Evolutionary conservation across 2,797 vertebrate genomes (phyloP).

Genomic region (Melanotaenia trifasciata): DNA sequence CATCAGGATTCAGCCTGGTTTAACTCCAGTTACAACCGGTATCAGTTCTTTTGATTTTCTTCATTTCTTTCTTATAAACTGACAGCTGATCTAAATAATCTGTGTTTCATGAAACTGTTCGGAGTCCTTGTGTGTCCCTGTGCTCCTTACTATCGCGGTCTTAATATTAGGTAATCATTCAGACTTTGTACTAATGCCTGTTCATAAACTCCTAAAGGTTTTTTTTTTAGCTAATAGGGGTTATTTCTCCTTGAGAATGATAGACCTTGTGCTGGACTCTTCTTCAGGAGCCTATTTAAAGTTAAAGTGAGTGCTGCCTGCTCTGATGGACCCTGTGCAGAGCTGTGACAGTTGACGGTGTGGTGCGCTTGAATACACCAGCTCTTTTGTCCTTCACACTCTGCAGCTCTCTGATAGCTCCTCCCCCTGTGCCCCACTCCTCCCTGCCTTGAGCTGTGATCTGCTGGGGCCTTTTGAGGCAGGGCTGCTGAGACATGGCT

Average conservation of each 20-base stretch:
- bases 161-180: constrained; percentile 33
- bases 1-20: constrained; percentile 65
- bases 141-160: neutral
- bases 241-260: constrained; percentile 54
- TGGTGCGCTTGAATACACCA: constrained; percentile 83
- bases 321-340: constrained; percentile 84
- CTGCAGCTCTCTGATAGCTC: constrained; percentile 86
- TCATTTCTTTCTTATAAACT: constrained; percentile 32
- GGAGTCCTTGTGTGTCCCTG: neutral
- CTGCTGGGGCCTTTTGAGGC: constrained; percentile 81
- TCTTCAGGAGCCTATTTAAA: constrained; percentile 78
- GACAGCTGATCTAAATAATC: constrained; percentile 28
- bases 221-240: constrained; percentile 12
- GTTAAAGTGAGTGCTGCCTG: constrained; percentile 81
- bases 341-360: constrained; percentile 85
- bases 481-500: constrained; percentile 76
- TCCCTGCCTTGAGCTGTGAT: constrained; percentile 84
- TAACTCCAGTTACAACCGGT: constrained; percentile 51
- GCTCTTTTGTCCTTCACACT: constrained; percentile 91
- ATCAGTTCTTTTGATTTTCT: constrained; percentile 52
- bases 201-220: constrained; percentile 19
- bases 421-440: constrained; percentile 83
- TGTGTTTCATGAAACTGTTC: constrained; percentile 10
- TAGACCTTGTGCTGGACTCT: constrained; percentile 63
- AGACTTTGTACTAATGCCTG: constrained; percentile 27